Evolutionary conservation across 2,797 vertebrate species (phyloP).

Genomic region (Acrossocheilus wenchowensis): DNA sequence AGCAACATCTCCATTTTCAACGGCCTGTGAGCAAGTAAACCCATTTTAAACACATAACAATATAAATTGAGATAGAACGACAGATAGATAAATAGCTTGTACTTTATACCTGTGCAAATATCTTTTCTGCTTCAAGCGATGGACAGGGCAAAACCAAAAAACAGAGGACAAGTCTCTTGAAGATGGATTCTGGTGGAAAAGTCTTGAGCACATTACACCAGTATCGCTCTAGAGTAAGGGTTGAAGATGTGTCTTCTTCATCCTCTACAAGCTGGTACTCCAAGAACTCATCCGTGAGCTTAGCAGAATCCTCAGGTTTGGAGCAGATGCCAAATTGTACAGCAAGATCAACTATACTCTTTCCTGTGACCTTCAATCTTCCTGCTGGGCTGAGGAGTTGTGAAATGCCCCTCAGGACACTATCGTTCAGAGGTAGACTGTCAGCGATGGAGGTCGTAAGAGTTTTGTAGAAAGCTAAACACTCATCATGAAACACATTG

Average conservation of each 20-base stretch:
- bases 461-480: conserved; percentile 70
- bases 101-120: conserved; percentile 73
- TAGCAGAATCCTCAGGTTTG: conserved; percentile 60
- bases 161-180: conserved; percentile 76
- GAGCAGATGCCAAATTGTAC: conserved; percentile 69
- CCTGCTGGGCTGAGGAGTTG: conserved; percentile 74
- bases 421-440: conserved; percentile 69
- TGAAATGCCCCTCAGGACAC: conserved; percentile 65
- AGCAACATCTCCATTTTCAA: conserved; percentile 57
- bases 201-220: conserved; percentile 71
- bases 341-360: conserved; percentile 69
- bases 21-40: conserved; percentile 62
- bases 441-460: conserved; percentile 68
- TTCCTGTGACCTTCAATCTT: conserved; percentile 61
- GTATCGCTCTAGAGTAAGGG: conserved; percentile 67
- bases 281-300: conserved; percentile 72
- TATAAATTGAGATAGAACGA: not conserved
- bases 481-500: conserved; percentile 62
- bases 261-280: conserved; percentile 68
- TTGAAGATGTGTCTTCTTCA: conserved; percentile 29
- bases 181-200: conserved; percentile 61
- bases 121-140: conserved; percentile 67
- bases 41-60: not conserved
- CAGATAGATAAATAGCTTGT: not conserved
- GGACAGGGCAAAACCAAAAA: conserved; percentile 76